Evolutionary conservation across 2,113 vertebrate genomes (phyloP).

Genomic region (Cyprinodon brontotheroides): DNA sequence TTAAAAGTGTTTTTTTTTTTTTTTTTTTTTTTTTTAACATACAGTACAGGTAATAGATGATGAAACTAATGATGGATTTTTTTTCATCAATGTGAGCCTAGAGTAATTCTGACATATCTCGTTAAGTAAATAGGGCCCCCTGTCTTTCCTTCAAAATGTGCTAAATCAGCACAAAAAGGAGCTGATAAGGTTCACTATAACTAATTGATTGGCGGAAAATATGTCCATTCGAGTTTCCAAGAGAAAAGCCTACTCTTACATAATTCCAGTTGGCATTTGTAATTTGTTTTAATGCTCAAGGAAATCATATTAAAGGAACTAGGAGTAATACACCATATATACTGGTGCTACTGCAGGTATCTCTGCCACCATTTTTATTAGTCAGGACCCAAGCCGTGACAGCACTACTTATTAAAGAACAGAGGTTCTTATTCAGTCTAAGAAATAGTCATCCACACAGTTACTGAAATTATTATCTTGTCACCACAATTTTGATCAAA

Average conservation of each 20-base stretch:
- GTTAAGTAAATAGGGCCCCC: not conserved
- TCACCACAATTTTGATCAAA: not conserved
- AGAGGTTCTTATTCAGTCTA: not conserved
- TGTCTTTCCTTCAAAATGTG: not conserved
- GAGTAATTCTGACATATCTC: not conserved
- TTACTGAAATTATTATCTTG: not conserved
- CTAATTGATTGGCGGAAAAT: not conserved
- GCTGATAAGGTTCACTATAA: not conserved
- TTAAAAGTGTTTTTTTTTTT: not conserved
- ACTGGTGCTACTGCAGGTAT: not conserved
- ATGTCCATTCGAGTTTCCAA: not conserved
- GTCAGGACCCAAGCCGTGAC: not conserved
- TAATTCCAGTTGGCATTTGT: not conserved
- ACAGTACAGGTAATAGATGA: not conserved
- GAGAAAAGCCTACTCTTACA: not conserved
- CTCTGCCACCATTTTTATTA: not conserved
- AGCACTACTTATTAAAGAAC: not conserved
- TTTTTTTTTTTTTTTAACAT: not conserved
- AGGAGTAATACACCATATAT: not conserved
- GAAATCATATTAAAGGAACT: not conserved
- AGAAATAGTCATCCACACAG: not conserved
- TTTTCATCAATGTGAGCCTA: not conserved
- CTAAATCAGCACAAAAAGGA: not conserved
- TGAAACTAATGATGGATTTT: not conserved
- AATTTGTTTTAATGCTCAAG: not conserved